phyloP scores from a whole-genome alignment of 1,140 invertebrate genomes.

The Lepidurus arcticus region DNA sequence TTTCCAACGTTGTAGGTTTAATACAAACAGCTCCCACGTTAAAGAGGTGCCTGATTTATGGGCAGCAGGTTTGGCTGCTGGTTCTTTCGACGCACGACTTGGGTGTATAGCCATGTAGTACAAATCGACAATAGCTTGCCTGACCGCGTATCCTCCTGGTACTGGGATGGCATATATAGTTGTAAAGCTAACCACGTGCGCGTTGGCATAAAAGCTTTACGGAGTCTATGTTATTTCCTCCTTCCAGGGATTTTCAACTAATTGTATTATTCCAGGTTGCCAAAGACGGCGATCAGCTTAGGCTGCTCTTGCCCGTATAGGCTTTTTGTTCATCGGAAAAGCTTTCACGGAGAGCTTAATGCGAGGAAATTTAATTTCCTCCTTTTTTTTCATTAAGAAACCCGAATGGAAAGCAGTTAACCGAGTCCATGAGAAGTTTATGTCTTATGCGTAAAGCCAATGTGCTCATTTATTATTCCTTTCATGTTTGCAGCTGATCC shows the following conservation, averaged over 20 bases:
- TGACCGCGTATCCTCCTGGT: not conserved
- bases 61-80: not conserved
- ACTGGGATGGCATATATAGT: not conserved
- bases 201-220: not conserved
- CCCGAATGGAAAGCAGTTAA: not conserved
- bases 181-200: not conserved
- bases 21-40: not conserved
- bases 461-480: not conserved
- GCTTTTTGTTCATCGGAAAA: too few species aligned
- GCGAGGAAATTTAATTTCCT: too few species aligned
- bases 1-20: not conserved
- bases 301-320: too few species aligned
- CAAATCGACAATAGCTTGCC: conserved; percentile 2
- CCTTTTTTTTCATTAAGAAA: too few species aligned
- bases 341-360: too few species aligned
- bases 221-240: not conserved
- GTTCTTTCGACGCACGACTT: not conserved
- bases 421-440: not conserved
- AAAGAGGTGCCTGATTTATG: not conserved
- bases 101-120: not conserved
- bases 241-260: not conserved
- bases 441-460: not conserved
- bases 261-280: not conserved
- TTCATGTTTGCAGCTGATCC: conserved; percentile 47
- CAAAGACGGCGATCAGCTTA: not conserved